Conservation (phyloP, 2,797 vertebrate species). For the Rhodeus uyekii region DNA sequence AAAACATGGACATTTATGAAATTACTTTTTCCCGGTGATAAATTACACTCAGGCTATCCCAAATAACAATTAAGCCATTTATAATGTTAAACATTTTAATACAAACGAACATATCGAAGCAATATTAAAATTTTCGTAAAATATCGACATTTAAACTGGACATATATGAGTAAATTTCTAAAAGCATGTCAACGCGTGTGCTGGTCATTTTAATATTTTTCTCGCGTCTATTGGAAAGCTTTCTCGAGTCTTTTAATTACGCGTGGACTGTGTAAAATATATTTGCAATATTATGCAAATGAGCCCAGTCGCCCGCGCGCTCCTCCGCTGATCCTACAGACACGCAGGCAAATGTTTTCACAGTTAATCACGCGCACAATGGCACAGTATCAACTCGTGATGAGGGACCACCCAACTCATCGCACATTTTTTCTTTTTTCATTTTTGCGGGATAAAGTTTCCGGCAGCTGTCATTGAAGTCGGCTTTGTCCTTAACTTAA, state of each 20-base stretch:
- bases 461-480: conserved; percentile 55
- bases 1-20: background rate
- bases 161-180: background rate
- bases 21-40: background rate
- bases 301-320: background rate
- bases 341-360: conserved; percentile 53
- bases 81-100: background rate
- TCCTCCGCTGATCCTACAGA: conserved; percentile 27
- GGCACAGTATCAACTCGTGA: conserved; percentile 52
- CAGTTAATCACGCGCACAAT: conserved; percentile 56
- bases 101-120: background rate
- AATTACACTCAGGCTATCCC: background rate
- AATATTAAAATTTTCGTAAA: background rate
- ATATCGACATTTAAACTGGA: background rate
- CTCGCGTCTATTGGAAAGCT: background rate
- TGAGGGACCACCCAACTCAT: conserved; percentile 60
- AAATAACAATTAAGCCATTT: background rate
- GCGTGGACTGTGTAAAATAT: conserved; percentile 1
- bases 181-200: background rate
- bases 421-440: conserved; percentile 34
- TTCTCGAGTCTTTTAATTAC: background rate
- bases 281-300: conserved; percentile 15
- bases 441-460: conserved; percentile 46
- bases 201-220: background rate
- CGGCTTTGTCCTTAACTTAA: conserved; percentile 62